Conservation (phyloP, 2,797 vertebrate species). For the Phaenicophaeus curvirostris region DNA sequence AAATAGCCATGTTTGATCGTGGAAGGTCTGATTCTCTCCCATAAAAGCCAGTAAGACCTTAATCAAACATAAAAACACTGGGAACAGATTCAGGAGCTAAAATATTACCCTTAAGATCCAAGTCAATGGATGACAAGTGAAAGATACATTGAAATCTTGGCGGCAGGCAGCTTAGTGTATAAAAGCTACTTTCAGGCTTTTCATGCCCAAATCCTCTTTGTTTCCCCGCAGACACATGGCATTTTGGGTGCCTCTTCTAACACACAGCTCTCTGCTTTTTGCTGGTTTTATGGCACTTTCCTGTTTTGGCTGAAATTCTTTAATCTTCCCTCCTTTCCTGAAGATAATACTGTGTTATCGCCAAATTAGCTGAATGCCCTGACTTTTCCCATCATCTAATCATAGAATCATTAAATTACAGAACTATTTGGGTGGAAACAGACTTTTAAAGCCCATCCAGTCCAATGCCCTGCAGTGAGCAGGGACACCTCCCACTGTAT, state of each 20-base stretch:
- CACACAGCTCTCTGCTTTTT: background rate
- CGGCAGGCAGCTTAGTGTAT: background rate
- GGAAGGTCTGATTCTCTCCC: background rate
- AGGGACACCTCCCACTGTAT: fast-evolving
- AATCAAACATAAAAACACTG: background rate
- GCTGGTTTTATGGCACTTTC: background rate
- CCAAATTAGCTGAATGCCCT: background rate
- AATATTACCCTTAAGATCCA: background rate
- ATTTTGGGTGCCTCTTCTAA: background rate
- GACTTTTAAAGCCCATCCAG: fast-evolving
- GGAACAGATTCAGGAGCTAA: background rate
- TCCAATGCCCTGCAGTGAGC: background rate
- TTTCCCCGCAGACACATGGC: background rate
- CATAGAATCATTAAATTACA: background rate
- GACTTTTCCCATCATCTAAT: background rate
- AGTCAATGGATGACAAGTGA: background rate
- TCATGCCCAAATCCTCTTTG: background rate
- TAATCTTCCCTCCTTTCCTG: background rate
- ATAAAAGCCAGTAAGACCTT: background rate
- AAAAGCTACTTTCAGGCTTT: constrained; percentile 14
- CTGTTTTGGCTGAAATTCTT: background rate
- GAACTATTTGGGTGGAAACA: background rate
- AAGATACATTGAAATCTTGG: background rate
- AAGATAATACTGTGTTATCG: background rate
- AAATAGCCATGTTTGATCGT: background rate